Conservation (phyloP, 1,140 invertebrate species). For the Zaprionus lachaisei region DNA sequence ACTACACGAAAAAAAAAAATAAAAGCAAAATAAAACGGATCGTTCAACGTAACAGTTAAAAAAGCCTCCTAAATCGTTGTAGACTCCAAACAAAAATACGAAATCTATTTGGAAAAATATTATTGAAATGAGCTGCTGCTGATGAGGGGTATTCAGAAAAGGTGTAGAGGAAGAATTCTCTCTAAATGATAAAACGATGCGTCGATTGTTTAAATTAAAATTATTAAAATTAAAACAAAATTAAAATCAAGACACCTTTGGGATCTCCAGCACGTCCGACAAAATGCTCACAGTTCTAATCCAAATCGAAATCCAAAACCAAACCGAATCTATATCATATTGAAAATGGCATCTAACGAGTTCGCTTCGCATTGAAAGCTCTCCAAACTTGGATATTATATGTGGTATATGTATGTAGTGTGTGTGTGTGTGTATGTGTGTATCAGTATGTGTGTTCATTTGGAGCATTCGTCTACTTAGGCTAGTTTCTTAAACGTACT, state of each 20-base stretch:
- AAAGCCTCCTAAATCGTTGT: slow-evolving; percentile 67
- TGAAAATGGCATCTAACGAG: slow-evolving; percentile 48
- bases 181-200: slow-evolving; percentile 30
- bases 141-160: not conserved
- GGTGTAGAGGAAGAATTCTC: not conserved
- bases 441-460: slow-evolving; percentile 49
- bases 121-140: slow-evolving; percentile 8
- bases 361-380: slow-evolving; percentile 45
- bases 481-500: slow-evolving; percentile 77
- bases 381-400: slow-evolving; percentile 45
- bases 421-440: slow-evolving; percentile 24
- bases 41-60: slow-evolving; percentile 58
- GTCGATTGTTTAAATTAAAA: slow-evolving; percentile 33
- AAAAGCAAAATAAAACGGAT: not conserved
- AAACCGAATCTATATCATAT: slow-evolving; percentile 28
- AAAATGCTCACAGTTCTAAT: slow-evolving; percentile 57
- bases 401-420: slow-evolving; percentile 30
- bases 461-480: slow-evolving; percentile 82
- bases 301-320: slow-evolving; percentile 2
- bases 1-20: slow-evolving; percentile 25
- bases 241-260: slow-evolving; percentile 53
- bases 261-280: slow-evolving; percentile 19
- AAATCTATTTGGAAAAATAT: slow-evolving; percentile 10
- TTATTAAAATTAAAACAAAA: slow-evolving; percentile 60
- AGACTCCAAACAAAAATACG: slow-evolving; percentile 52